A percentile compares a stretch with the other conserved stretches of the same genome.
Conservation (phyloP, 64 coral and sea anemone genomes). For the Montipora sp. region DNA sequence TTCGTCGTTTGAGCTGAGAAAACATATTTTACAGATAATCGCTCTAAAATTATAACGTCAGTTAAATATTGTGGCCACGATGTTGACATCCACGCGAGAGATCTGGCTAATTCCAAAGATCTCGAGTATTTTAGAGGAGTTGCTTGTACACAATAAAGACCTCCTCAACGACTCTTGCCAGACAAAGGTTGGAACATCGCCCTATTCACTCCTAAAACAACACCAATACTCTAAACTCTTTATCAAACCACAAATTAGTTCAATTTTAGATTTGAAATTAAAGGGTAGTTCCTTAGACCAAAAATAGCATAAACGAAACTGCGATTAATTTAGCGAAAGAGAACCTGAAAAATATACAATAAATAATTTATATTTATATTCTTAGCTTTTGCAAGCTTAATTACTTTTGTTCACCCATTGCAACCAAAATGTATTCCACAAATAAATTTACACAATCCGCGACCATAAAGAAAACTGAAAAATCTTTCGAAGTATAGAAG, state of each 20-base stretch:
- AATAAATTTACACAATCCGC: not conserved
- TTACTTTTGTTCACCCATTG: not conserved
- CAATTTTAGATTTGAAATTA: not conserved
- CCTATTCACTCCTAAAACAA: too few species aligned
- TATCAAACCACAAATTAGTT: not conserved
- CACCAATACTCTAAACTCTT: too few species aligned
- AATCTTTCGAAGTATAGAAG: not conserved
- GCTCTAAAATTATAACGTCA: too few species aligned
- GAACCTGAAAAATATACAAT: not conserved
- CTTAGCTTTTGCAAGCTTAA: not conserved
- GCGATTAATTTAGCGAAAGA: not conserved
- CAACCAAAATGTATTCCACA: slow-evolving; percentile 40
- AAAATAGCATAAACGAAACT: not conserved
- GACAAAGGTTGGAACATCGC: too few species aligned
- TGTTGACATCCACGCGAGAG: too few species aligned
- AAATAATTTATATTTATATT: slow-evolving; percentile 9
- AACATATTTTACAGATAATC: not conserved
- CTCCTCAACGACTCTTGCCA: too few species aligned
- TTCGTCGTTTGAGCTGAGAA: not conserved
- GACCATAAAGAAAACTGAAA: not conserved
- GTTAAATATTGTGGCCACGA: too few species aligned
- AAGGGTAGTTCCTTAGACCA: too few species aligned
- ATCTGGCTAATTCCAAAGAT: too few species aligned
- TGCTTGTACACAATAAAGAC: too few species aligned
- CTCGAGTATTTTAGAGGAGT: too few species aligned